Evolutionary conservation across 2,797 vertebrate genomes (phyloP).

Genomic region (Eremophila alpestris): DNA sequence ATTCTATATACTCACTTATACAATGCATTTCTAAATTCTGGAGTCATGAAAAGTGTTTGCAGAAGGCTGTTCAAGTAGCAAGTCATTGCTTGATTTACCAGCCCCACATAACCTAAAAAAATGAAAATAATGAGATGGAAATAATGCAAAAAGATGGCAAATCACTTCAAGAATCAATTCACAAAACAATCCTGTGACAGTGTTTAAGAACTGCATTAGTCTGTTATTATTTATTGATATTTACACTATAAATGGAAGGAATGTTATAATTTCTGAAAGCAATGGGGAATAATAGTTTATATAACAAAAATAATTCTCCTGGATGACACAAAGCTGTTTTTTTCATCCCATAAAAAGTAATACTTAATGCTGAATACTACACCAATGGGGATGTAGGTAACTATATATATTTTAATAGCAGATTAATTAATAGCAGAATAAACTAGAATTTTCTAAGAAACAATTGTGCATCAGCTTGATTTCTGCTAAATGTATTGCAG

Average conservation of each 20-base stretch:
- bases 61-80: slow-evolving; percentile 99
- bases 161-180: neutral
- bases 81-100: slow-evolving; percentile 99
- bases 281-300: neutral
- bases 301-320: neutral
- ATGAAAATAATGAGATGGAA: slow-evolving; percentile 35
- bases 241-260: neutral
- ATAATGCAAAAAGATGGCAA: neutral
- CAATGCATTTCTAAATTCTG: slow-evolving; percentile 98
- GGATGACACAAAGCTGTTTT: neutral
- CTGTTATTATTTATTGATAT: neutral
- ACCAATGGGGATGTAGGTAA: neutral
- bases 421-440: neutral
- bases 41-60: slow-evolving; percentile 98
- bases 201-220: neutral
- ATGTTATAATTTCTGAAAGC: neutral
- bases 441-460: neutral
- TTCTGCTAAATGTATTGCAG: neutral
- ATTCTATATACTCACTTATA: slow-evolving; percentile 88
- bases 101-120: slow-evolving; percentile 91
- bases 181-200: neutral
- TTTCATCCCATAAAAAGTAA: neutral
- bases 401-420: neutral
- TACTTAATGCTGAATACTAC: neutral
- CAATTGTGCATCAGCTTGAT: neutral